Evolutionary conservation across 2,797 vertebrate species (phyloP).

Genomic region (Erithacus rubecula): DNA sequence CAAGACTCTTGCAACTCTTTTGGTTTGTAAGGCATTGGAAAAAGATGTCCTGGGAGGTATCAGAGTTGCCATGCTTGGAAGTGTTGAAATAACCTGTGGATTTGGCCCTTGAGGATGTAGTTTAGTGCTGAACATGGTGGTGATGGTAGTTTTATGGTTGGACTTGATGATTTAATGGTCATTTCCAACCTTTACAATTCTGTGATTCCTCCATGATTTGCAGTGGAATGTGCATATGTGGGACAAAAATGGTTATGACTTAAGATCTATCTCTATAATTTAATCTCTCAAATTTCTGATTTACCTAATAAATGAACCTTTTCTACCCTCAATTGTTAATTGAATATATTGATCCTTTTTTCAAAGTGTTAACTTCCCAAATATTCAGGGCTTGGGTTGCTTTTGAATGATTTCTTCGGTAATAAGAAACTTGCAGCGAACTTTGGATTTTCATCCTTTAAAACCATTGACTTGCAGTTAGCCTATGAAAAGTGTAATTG

Average conservation of each 20-base stretch:
- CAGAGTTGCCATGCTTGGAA: neutral
- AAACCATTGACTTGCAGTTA: neutral
- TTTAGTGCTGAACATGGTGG: neutral
- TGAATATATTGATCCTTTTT: neutral
- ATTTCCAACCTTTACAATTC: neutral
- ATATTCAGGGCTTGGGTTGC: neutral
- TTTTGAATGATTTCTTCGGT: neutral
- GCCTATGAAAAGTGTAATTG: slow-evolving; percentile 1
- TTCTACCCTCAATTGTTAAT: neutral
- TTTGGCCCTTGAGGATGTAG: neutral
- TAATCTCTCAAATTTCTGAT: neutral
- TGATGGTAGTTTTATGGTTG: neutral
- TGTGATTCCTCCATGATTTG: neutral
- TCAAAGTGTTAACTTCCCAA: neutral
- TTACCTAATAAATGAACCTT: neutral
- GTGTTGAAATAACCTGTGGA: neutral
- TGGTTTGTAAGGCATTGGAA: neutral
- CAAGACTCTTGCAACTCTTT: neutral
- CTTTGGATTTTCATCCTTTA: slow-evolving; percentile 13
- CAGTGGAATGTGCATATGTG: rapidly evolving
- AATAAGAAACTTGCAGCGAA: neutral
- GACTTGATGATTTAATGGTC: too few relatives aligned
- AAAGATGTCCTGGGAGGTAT: neutral
- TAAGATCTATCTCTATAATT: neutral
- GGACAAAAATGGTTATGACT: neutral